Evolutionary conservation across 2,888 invertebrate genomes (phyloP), one percentile per base, ranked within the genome.

Genomic region (Orthosia gracilis): DNA sequence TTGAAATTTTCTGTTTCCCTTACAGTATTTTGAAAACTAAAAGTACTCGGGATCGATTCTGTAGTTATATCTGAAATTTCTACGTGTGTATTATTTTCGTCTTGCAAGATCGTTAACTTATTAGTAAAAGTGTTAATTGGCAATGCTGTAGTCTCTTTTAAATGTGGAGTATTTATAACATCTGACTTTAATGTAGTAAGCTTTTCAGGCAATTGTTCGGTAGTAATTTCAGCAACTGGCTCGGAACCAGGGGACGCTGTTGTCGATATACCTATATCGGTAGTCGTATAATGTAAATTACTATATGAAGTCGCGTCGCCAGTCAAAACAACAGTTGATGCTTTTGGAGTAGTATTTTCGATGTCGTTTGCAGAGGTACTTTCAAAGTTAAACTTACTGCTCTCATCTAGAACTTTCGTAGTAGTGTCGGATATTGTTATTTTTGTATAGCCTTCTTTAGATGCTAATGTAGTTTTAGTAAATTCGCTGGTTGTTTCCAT

Each of bases 401-500:
- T 67, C 4, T 50, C 26, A 26, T 66, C 31, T 40, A 23, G 52
- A 47, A 31, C 26, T 69, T 49, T 54, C 4, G 62, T 78, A 12
- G 50, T 58, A 62, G 62, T 59, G 5, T 47, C 23, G 11, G 40
- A 12, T n/a, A 55, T 57, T 61, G 23, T 69, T 21, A 65, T 55
- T 65, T 47, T 75, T 69, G 54, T 59, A 69, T 31, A 65, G 26
- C 15, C 59, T 66, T 54, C 31, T 66, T 72, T 54, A 45, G 73
- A 57, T 47, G 57, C 18, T 55, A 61, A 17, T 64, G 69, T 65
- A 26, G 76, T 61, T 63, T 59, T 73, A 61, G 26, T 50, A 17
- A 50, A 15, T 23, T 65, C 52, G 57, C 31, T 75, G 21, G 50
- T 75, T n/a, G 69, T 82, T 54, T 73, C 69, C 3, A 23, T 18